Percentiles rank a stretch among this genome's conserved stretches.
These are phyloP conservation scores for Phaenicophaeus curvirostris DNA, from an alignment of 2,797 vertebrate genomes.

Conservation along the genomic window DNA sequence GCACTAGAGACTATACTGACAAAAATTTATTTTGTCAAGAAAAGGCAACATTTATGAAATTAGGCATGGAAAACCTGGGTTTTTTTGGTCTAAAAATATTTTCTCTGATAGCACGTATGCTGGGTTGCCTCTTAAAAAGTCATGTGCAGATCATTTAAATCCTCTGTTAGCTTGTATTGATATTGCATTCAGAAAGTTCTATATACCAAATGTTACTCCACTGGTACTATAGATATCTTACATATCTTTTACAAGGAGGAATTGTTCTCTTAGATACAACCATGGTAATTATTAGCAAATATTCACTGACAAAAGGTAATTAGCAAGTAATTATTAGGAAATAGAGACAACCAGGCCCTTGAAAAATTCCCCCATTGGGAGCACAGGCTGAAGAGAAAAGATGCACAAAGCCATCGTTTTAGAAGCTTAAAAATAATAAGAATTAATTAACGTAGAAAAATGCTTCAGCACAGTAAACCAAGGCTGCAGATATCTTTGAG, in stretches of 20 bases:
- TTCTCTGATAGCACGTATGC: not conserved
- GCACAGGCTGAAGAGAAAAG: not conserved
- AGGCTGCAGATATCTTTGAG: not conserved
- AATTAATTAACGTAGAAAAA: not conserved
- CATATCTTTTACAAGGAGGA: not conserved
- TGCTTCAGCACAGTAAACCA: not conserved
- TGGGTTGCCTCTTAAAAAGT: not conserved
- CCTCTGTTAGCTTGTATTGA: not conserved
- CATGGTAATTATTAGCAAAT: slow-evolving; percentile 36
- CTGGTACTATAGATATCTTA: not conserved
- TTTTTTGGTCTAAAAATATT: not conserved
- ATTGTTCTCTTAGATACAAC: not conserved
- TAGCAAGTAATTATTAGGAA: slow-evolving; percentile 19
- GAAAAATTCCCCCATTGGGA: not conserved
- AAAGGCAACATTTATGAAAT: not conserved
- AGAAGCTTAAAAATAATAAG: not conserved
- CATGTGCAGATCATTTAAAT: not conserved
- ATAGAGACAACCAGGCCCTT: not conserved
- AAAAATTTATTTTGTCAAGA: not conserved
- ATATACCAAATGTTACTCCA: not conserved
- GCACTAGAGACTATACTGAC: not conserved
- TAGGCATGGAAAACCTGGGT: not conserved
- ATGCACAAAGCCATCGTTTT: not conserved
- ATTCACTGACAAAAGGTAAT: slow-evolving; percentile 25
- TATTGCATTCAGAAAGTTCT: not conserved